Base-by-base conservation (phyloP, 2,888 invertebrate species). In the Trypoxylon attenuatum region DNA sequence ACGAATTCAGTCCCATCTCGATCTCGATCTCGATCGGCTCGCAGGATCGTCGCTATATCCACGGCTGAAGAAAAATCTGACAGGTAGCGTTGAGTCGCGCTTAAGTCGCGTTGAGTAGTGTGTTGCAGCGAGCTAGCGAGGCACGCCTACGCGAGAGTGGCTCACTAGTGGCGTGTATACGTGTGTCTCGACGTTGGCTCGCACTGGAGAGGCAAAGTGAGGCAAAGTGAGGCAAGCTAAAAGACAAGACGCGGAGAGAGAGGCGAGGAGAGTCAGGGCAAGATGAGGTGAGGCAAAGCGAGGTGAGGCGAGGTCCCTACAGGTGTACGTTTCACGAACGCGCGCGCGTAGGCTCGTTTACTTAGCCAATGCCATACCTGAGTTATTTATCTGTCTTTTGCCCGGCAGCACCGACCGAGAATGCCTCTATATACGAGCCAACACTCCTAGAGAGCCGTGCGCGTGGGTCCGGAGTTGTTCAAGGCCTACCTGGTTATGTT, bases 341-440 rank as follows among this genome's bases (percentile, higher is more conserved):
- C 80, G 77, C n/a, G n/a, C 80, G 82, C 82, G 83, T 81, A 79
- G 81, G 81, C 82, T 84, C 82, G 78, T 82, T 84, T 84, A 83
- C 84, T 84, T 81, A 83, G 79, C 83, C 80, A 83, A 83, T 80
- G 80, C 82, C 82, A 81, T 84, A 82, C 69, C 81, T 79, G 80
- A 82, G 81, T 84, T 85, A 84, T 84, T 85, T 84, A 83, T 84
- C 84, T 81, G 81, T 82, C 83, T 85, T 82, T 83, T 81, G 79
- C 78, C 79, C 80, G 76, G 79, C 83, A 81, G 82, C 82, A 68
- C 59, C 53, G 64, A 47, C 67, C 72, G 63, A 75, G 76, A 78
- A 79, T 79, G 78, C 77, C 78, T 79, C 77, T 73, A 79, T 73
- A 77, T 68, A 73, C 13, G 58, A 63, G 45, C 61, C 72, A 65